Base-by-base conservation (phyloP, 2,888 invertebrate genomes). In the Drosophila merina region DNA sequence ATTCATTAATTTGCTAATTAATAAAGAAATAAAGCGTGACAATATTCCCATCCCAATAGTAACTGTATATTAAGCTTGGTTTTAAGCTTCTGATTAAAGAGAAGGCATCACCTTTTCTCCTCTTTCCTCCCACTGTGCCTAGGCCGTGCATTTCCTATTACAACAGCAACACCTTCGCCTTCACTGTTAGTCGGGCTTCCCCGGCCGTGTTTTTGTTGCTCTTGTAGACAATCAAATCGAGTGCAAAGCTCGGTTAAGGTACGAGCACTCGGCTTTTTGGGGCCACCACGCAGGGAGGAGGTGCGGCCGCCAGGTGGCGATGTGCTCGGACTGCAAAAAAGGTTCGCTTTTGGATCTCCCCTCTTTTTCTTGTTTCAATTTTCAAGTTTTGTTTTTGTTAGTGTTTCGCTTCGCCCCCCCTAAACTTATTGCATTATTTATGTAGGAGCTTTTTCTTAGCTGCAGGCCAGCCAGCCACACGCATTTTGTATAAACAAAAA, bases 291-390 rank as follows among this genome's bases (percentile, higher is more conserved):
- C 26, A 44, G 66, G 66, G 36, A 33, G 56, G 68, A 77, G 79
- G 71, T 75, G 72, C 56, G 75, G 10, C 14, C 9, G 5, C 6
- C n/a, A 4, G 42, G 45, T 45, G 5, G 4, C 68, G 45, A 73
- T 77, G 77, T 80, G 87, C 76, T 77, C 74, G 74, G 87, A 80
- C 86, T 87, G 86, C 87, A 87, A 87, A 86, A 79, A 86, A 82
- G 75, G 79, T 68, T 74, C 82, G 81, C 76, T 81, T 78, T 77
- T 86, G 20, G 20, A 20, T 20, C 20, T 20, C 20, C 20, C 20
- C 20, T 20, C 20, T 76, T 74, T 62, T 70, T 78, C 20, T 20
- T 20, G 20, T 76, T 67, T 49, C 44, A 40, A 25, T 54, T 72
- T 56, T 56, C 48, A 50, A 47, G 51, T 67, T 77, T 73, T 75